Evolutionary conservation across 1,140 invertebrate genomes (phyloP).

Genomic region (Zaprionus davidi): DNA sequence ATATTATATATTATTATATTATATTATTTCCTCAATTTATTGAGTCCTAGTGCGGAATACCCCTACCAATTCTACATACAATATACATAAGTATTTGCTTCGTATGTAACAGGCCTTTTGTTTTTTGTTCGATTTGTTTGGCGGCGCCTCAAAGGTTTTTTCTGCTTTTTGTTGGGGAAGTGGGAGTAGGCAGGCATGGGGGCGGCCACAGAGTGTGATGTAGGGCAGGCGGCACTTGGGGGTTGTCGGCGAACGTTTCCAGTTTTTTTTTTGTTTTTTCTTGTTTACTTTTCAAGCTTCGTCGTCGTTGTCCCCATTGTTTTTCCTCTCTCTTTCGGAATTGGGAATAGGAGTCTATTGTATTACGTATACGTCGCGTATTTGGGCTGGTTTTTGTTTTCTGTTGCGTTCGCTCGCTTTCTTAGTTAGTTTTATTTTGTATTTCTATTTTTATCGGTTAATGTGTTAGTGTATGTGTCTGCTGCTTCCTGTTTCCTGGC

Average conservation of each 20-base stretch:
- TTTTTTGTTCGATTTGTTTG: constrained; percentile 54
- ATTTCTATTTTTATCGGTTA: constrained; percentile 69
- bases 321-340: constrained; percentile 21
- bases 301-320: constrained; percentile 56
- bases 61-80: not conserved
- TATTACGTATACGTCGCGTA: constrained; percentile 35
- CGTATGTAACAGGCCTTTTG: constrained; percentile 2
- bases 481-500: constrained; percentile 35
- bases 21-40: not conserved
- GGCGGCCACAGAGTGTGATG: not conserved
- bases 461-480: constrained; percentile 55
- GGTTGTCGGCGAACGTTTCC: constrained; percentile 1
- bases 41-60: not conserved
- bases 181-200: constrained; percentile 10
- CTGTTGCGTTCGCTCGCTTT: constrained; percentile 33
- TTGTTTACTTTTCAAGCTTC: constrained; percentile 54
- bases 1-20: no score
- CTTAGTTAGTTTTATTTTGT: constrained; percentile 33
- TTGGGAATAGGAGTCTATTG: constrained; percentile 1
- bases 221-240: not conserved
- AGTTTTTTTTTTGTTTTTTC: constrained; percentile 15
- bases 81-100: not conserved
- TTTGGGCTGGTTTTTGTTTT: constrained; percentile 38
- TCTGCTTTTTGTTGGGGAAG: constrained; percentile 22
- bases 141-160: constrained; percentile 48